Percentiles rank a stretch among this genome's conserved stretches.
Evolutionary conservation across 2,113 vertebrate species (phyloP).

Genomic region (Toxotes chatareus): DNA sequence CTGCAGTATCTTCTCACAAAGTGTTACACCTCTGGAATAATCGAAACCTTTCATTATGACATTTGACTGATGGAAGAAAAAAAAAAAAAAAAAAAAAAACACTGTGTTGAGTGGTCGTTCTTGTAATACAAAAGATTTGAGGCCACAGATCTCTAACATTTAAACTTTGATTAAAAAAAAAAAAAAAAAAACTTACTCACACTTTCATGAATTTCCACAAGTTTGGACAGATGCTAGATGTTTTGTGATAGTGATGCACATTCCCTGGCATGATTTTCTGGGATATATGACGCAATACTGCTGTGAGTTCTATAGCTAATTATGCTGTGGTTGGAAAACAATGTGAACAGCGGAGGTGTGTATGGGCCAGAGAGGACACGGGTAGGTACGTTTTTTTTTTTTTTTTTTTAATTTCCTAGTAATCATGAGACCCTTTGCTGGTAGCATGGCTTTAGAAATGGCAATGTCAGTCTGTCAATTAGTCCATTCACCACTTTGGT

Average conservation of each 20-base stretch:
- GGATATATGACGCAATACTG: neutral
- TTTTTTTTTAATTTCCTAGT: neutral
- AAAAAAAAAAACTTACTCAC: neutral
- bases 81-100: neutral
- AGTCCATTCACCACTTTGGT: neutral
- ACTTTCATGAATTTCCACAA: neutral
- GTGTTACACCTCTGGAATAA: neutral
- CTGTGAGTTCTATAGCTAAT: conserved; percentile 5
- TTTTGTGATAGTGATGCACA: conserved; percentile 6
- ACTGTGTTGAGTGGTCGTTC: neutral
- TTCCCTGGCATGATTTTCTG: neutral
- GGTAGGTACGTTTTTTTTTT: neutral
- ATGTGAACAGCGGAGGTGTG: neutral
- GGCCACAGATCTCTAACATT: neutral
- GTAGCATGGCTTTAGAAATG: neutral
- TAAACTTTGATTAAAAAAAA: neutral
- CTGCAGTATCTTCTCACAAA: neutral
- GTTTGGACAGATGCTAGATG: neutral
- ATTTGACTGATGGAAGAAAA: conserved; percentile 3
- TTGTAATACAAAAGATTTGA: neutral
- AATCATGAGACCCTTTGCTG: neutral
- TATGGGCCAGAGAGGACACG: neutral
- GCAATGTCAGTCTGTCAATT: neutral
- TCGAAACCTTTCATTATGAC: neutral
- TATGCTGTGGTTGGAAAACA: conserved; percentile 51